Percentiles rank a stretch among this genome's conserved stretches.
These are phyloP conservation scores for Balanococcus diminutus DNA, from an alignment of 2,888 invertebrate species.

Conservation along the genomic window DNA sequence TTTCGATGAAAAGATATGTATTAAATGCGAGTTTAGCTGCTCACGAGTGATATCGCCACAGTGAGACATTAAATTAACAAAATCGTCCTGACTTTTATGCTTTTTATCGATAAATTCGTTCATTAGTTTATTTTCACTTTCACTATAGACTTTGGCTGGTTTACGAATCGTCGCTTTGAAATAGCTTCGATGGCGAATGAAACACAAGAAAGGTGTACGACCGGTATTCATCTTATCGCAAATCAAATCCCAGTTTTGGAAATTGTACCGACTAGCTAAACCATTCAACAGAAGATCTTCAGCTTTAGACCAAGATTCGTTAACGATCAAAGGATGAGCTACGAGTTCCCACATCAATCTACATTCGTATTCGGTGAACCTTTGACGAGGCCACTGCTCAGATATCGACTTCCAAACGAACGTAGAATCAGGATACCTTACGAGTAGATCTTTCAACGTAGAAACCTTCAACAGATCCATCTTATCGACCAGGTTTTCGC, in stretches of 20 bases:
- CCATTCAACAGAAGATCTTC: background rate
- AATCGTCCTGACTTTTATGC: background rate
- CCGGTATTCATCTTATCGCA: background rate
- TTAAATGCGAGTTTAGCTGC: background rate
- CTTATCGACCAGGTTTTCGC: background rate
- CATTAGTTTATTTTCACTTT: background rate
- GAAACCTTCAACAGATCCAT: background rate
- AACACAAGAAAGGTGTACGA: background rate
- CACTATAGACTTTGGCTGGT: background rate
- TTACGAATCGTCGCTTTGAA: background rate
- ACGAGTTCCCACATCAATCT: background rate
- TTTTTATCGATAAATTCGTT: background rate
- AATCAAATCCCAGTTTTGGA: background rate
- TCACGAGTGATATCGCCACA: background rate
- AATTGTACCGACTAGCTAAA: background rate
- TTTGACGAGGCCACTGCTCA: background rate
- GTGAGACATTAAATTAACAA: background rate
- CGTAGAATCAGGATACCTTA: background rate
- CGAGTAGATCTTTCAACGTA: background rate
- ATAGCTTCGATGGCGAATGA: background rate
- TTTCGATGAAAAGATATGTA: background rate
- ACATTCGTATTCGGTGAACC: background rate
- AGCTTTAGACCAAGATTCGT: background rate
- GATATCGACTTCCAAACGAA: background rate
- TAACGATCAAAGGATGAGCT: background rate